Conservation (phyloP, 2,888 invertebrate genomes). For the Lycophotia porphyrea region DNA sequence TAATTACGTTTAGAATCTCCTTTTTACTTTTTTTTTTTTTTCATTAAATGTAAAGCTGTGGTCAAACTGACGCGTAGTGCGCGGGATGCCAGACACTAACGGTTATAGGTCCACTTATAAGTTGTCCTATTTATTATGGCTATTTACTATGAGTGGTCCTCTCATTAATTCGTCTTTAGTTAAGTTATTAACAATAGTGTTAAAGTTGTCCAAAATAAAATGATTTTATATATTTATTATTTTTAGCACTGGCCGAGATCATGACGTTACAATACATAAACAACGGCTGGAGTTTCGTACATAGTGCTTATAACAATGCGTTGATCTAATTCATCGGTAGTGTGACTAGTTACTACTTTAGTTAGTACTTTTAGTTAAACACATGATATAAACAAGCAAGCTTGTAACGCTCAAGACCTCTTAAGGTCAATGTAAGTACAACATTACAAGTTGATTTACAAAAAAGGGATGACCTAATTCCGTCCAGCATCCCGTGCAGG, state of each 20-base stretch:
- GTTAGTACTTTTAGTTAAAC: neutral
- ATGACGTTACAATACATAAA: neutral
- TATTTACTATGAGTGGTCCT: no score
- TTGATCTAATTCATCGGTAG: neutral
- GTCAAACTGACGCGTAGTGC: neutral
- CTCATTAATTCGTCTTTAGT: no score
- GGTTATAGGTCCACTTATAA: no score
- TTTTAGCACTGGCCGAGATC: neutral
- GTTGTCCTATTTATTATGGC: no score
- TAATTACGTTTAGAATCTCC: constrained; percentile 58
- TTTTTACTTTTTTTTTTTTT: constrained; percentile 48
- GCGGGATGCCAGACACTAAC: neutral
- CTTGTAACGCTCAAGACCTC: neutral
- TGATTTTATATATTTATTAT: no score
- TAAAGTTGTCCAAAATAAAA: no score
- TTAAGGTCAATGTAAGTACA: neutral
- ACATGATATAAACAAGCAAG: neutral
- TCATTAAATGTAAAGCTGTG: constrained; percentile 12
- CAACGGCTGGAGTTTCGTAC: neutral
- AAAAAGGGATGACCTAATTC: neutral
- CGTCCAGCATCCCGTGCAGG: neutral
- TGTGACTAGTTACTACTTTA: no score
- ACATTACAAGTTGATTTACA: neutral
- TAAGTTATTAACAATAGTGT: no score
- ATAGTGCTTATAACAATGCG: neutral